A percentile compares a stretch with the other conserved stretches of the same genome.
Evolutionary conservation across 2,797 vertebrate species (phyloP).

Genomic region (Oceanodroma leucorhoa): DNA sequence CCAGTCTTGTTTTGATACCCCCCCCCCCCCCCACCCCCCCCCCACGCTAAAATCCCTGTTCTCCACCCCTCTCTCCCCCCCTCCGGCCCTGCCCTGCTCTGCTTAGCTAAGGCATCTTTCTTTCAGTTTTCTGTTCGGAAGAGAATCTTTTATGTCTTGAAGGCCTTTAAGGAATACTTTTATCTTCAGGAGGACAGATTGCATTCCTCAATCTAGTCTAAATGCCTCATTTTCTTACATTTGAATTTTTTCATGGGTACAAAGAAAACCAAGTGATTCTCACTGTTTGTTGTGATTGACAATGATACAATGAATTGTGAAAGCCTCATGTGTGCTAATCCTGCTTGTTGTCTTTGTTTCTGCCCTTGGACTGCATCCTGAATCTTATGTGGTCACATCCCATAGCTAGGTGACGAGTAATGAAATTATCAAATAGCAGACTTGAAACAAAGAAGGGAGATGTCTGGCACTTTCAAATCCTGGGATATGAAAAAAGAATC

Average conservation of each 20-base stretch:
- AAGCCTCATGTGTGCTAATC: neutral
- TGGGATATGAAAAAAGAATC: neutral
- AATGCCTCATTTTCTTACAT: neutral
- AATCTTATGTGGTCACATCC: neutral
- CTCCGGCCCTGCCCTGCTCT: too few relatives aligned
- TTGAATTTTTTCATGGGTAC: neutral
- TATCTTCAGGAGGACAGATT: neutral
- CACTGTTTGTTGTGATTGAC: neutral
- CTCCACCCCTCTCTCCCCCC: fast-evolving
- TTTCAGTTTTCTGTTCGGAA: neutral
- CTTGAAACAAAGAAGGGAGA: neutral
- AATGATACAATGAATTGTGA: neutral
- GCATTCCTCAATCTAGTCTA: neutral
- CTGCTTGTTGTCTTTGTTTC: neutral
- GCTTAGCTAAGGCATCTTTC: neutral
- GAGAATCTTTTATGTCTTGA: neutral
- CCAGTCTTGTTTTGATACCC: neutral
- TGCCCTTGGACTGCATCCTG: neutral
- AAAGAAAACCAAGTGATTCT: neutral
- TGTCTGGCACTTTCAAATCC: neutral
- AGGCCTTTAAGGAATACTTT: neutral
- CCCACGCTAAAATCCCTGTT: neutral
- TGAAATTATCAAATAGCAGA: neutral
- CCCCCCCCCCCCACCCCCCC: neutral
- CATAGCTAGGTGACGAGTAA: neutral